Evolutionary conservation across 1,140 invertebrate species (phyloP), one percentile per base, ranked within the genome.

Genomic region (Capitella teleta): DNA sequence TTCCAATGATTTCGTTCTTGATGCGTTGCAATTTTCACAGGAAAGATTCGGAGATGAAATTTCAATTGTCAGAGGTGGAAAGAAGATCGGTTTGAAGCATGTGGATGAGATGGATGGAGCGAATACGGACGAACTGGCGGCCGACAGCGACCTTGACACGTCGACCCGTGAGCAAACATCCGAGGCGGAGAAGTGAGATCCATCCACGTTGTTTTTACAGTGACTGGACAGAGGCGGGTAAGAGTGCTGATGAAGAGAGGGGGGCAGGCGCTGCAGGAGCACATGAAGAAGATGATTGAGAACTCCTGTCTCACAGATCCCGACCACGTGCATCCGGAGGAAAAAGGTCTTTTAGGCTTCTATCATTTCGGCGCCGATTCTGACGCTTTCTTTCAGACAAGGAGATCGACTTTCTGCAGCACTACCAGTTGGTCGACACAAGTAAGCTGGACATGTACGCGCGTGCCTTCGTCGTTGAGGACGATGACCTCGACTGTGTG

Each of bases 101-200:
- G 44, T 62, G 12, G 61, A 57, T 38, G 66, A 68, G n/a, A 68
- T 64, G 50, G 61, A 56, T 4, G 59, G 61, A 47, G 65, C 57
- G 6, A 52, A 64, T 42, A 68, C 65, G 6, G 66, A 68, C 55
- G 65, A 68, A 21, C 53, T 70, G 14, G 68, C 68, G 14, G 49
- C 67, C 34, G 68, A 68, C 42, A 66, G 64, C 38, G 68, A 70
- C 52, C 51, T 70, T n/a, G 68, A 70, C 49, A 54, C 63, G 26
- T 52, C 55, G 6, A 67, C 66, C 38, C 53, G 68, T 70, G 55
- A 59, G 64, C 60, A 2, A n/a, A 44, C 5, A 6, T 3, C 25
- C 12, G 16, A 38, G 21, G 16, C 16, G 38, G 38, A n/a, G 5
- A 4, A 40, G 8, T 3, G 4, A 40, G 19, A 21, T 6, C 19